Base-by-base conservation (phyloP, 2,797 vertebrate genomes). In the Micrastur ruficollis region DNA sequence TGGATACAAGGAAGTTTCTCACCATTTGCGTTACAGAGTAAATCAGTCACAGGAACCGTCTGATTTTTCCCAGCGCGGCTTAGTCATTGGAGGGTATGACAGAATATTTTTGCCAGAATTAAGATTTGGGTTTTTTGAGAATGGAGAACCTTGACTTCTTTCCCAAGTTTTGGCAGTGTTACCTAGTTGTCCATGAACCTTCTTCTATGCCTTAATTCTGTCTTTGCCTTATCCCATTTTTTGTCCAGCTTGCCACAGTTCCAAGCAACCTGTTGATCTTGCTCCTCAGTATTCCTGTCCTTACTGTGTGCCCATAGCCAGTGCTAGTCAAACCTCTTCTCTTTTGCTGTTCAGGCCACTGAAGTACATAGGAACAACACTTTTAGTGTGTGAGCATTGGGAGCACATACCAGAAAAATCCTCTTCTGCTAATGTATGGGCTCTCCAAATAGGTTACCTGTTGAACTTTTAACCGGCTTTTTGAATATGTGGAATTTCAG, bases 111-210 rank as follows among this genome's bases (percentile, higher is more conserved):
- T 89, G 44, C 27, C 26, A 26, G 12, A 72, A 63, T 36, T 46
- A 25, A 49, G 55, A 14, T 73, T 22, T 0, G 0, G 0, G 1
- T 47, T 67, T 56, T 34, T 32, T 36, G 22, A 36, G 25, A 72
- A 56, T 46, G 14, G 26, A 18, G 26, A 66, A 47, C 66, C 58
- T 55, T 70, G 11, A 38, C 11, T 78, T 31, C 18, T 68, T 52
- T 74, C 42, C 19, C 36, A 61, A 9, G 18, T 56, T 91, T 73
- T 73, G 14, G 44, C 47, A 81, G n/a, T 17, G 19, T 70, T 74
- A 53, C 11, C 25, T 61, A 34, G 19, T 26, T 85, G 47, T 47
- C 15, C 5, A 68, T 61, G 34, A 47, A 79, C 25, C 13, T 29
- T 31, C 31, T 59, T 66, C 27, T 34, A 0, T 36, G 17, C 73